Conservation (phyloP, 2,888 invertebrate species). For the Harpagoxenus sublaevis region DNA sequence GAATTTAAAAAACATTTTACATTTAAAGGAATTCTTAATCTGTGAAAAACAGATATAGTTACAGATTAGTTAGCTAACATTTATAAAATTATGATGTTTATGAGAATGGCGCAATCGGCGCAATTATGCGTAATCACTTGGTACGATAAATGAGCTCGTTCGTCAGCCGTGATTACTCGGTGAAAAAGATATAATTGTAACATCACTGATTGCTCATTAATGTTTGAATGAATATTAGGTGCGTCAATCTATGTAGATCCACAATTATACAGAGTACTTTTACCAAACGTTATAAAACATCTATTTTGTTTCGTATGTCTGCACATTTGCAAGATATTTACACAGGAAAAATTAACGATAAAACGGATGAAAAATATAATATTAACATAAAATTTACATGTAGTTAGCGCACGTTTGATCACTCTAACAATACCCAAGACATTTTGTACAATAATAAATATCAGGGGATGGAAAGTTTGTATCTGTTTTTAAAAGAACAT, state of each 20-base stretch:
- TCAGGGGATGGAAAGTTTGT: background rate
- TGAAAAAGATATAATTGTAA: conserved; percentile 45
- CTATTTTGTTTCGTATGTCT: background rate
- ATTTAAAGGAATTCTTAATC: background rate
- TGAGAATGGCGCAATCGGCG: conserved; percentile 14
- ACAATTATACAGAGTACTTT: conserved; percentile 2
- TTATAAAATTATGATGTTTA: background rate
- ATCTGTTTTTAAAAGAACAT: background rate
- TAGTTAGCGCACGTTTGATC: background rate
- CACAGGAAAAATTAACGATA: background rate
- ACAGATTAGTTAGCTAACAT: conserved; percentile 21
- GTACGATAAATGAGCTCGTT: conserved; percentile 34
- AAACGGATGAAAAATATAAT: conserved; percentile 12
- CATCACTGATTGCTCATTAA: conserved; percentile 40
- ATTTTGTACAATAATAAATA: conserved; percentile 9
- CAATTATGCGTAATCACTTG: conserved; percentile 33
- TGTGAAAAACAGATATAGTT: background rate
- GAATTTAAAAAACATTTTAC: background rate
- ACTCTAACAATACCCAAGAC: background rate
- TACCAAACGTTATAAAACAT: background rate
- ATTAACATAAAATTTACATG: conserved; percentile 22
- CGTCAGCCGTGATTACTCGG: conserved; percentile 15
- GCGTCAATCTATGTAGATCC: conserved; percentile 11
- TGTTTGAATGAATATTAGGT: conserved; percentile 15
- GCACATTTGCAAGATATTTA: background rate